Percentiles rank a stretch among this genome's conserved stretches.
Conservation (phyloP, 1,140 invertebrate species). For the Camponotus vicinus region DNA sequence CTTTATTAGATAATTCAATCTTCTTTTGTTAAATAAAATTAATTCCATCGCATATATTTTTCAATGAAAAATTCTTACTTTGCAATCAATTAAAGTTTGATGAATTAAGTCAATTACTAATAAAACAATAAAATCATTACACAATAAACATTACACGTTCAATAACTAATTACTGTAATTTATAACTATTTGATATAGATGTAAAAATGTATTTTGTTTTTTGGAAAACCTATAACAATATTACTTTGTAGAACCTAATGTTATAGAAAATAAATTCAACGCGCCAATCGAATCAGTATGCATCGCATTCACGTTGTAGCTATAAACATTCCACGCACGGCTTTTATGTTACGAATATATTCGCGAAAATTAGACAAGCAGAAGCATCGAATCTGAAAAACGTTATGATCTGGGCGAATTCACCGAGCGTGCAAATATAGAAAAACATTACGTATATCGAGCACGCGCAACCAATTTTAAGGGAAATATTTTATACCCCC, state of each 20-base stretch:
- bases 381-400: conserved; percentile 27
- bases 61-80: too few relatives aligned
- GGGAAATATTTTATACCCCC: conserved; percentile 9
- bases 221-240: neutral
- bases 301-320: conserved; percentile 26
- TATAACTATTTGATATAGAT: neutral
- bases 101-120: conserved; percentile 4
- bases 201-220: neutral
- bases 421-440: neutral
- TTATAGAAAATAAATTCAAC: neutral
- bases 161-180: neutral
- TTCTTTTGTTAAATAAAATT: conserved; percentile 26
- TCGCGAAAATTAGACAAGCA: conserved; percentile 42
- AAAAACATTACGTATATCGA: conserved; percentile 12
- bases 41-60: neutral
- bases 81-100: neutral
- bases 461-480: neutral
- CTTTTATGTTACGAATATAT: conserved; percentile 29
- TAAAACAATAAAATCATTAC: neutral
- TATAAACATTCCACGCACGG: conserved; percentile 32
- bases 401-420: neutral
- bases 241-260: neutral
- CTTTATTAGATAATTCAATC: conserved; percentile 45
- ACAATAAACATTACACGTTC: neutral
- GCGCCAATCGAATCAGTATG: conserved; percentile 42